These are phyloP conservation scores for Rhinoraja longicauda DNA, from an alignment of 2,797 vertebrate species.

Conservation along the genomic window DNA sequence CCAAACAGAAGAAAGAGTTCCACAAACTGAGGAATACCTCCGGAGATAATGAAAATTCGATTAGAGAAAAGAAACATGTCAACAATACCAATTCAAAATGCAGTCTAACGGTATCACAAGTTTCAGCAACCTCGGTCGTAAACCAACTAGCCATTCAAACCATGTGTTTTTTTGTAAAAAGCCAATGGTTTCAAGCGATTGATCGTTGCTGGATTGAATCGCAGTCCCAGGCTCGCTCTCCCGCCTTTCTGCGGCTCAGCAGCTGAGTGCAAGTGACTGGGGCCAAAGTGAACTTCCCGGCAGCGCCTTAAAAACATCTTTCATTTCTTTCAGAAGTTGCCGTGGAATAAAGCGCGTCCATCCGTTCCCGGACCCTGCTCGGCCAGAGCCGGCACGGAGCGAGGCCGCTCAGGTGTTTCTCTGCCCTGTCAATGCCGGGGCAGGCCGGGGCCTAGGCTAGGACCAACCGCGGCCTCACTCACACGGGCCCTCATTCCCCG, in stretches of 20 bases:
- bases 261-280: neutral
- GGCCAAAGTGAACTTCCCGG: slow-evolving; percentile 4
- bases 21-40: neutral
- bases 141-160: neutral
- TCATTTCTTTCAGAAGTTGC: neutral
- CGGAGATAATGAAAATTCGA: neutral
- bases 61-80: neutral
- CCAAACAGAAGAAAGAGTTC: neutral
- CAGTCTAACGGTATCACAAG: neutral
- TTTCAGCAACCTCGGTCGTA: neutral
- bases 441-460: neutral
- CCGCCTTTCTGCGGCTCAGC: slow-evolving; percentile 20
- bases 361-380: neutral
- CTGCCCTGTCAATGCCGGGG: neutral
- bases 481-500: no score
- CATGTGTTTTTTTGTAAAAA: neutral
- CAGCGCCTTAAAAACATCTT: neutral
- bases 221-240: neutral
- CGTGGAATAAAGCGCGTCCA: neutral
- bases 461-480: neutral
- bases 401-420: neutral
- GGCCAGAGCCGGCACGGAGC: neutral
- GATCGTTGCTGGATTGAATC: neutral
- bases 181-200: neutral
- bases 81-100: neutral